phyloP scores from a whole-genome alignment of 1,140 invertebrate species.

The Atta texana region DNA sequence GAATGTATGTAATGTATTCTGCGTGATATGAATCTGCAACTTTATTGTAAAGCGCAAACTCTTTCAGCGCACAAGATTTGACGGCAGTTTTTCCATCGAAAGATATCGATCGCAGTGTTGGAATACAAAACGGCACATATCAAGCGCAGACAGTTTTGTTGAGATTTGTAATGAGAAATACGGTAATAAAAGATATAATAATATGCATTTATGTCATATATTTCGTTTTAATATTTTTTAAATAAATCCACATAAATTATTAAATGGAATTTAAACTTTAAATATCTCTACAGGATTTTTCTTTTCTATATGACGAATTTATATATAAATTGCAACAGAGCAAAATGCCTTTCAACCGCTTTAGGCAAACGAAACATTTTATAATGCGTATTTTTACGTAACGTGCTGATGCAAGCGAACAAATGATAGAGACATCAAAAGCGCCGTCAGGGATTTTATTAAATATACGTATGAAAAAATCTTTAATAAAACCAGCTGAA shows the following conservation, averaged over 20 bases:
- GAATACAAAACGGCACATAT: neutral
- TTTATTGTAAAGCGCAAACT: constrained; percentile 53
- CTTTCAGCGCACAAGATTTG: constrained; percentile 45
- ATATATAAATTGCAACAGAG: neutral
- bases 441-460: constrained; percentile 22
- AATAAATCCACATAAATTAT: neutral
- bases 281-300: constrained; percentile 1
- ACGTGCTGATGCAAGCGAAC: neutral
- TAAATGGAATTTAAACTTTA: neutral
- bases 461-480: constrained; percentile 40
- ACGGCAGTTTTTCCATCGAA: constrained; percentile 45
- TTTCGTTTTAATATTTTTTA: neutral
- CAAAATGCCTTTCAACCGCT: neutral
- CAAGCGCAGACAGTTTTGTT: neutral
- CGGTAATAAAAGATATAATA: neutral
- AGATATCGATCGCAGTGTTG: neutral
- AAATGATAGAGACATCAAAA: constrained; percentile 21
- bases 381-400: constrained; percentile 4
- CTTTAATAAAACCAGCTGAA: constrained; percentile 15
- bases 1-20: constrained; percentile 54
- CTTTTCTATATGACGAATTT: neutral
- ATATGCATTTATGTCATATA: neutral
- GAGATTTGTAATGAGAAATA: constrained; percentile 15
- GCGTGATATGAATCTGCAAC: constrained; percentile 61
- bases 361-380: neutral